Percentiles rank a stretch among this genome's conserved stretches.
Conservation (phyloP, 2,888 invertebrate genomes). For the Ennomos fuscantarius region DNA sequence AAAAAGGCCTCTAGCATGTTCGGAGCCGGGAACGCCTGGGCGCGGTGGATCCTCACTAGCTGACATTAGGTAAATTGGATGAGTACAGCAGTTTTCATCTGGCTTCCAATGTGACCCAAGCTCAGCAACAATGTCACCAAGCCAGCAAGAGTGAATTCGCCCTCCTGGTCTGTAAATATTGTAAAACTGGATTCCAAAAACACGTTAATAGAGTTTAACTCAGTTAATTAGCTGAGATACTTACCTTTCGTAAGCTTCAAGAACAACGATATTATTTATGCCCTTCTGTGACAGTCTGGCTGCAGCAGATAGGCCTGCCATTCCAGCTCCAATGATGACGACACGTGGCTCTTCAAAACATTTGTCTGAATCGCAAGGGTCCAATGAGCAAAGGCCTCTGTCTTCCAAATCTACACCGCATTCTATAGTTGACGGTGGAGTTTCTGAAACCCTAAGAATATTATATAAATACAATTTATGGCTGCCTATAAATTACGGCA, state of each 20-base stretch:
- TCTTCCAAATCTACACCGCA: constrained; percentile 67
- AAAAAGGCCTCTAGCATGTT: constrained; percentile 84
- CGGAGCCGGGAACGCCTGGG: constrained; percentile 77
- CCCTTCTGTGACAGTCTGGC: constrained; percentile 89
- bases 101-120: constrained; percentile 89
- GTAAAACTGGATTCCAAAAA: too few relatives aligned
- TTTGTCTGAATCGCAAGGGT: constrained; percentile 61
- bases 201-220: too few relatives aligned
- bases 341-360: constrained; percentile 85
- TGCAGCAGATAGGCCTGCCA: constrained; percentile 92
- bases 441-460: constrained; percentile 53
- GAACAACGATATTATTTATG: constrained; percentile 87
- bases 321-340: constrained; percentile 91
- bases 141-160: constrained; percentile 90
- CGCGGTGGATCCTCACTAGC: constrained; percentile 87
- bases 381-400: constrained; percentile 63
- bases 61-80: constrained; percentile 87
- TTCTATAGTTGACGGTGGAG: constrained; percentile 50
- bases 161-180: constrained; percentile 88
- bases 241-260: constrained; percentile 91
- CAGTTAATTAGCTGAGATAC: background rate
- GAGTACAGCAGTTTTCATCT: constrained; percentile 65
- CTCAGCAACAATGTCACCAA: constrained; percentile 91
- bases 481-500: constrained; percentile 32
- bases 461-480: constrained; percentile 32